Percentiles rank a stretch among this genome's conserved stretches.
These are phyloP conservation scores for Petaurus breviceps DNA, from an alignment of 2,113 vertebrate species.

Conservation along the genomic window DNA sequence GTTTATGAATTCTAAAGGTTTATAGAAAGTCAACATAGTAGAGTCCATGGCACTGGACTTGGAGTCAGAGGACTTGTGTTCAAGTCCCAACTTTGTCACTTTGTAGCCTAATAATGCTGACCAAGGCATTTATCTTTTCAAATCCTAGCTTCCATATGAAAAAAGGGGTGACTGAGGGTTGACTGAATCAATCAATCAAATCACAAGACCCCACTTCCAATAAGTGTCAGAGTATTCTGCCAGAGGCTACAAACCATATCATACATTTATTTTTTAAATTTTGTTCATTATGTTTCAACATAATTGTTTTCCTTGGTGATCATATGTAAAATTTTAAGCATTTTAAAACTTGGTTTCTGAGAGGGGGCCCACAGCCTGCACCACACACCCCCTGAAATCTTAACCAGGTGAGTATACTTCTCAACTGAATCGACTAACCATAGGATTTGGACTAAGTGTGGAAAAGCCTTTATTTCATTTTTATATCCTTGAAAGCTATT, in stretches of 20 bases:
- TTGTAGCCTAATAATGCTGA: background rate
- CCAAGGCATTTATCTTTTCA: background rate
- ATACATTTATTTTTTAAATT: background rate
- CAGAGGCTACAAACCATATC: background rate
- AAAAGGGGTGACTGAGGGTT: background rate
- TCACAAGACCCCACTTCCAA: background rate
- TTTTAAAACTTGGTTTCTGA: background rate
- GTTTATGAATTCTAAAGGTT: constrained; percentile 19
- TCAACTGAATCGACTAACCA: background rate
- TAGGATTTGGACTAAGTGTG: background rate
- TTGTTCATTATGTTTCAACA: background rate
- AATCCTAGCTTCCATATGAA: background rate
- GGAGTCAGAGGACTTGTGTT: background rate
- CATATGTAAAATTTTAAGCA: background rate
- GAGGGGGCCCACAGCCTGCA: background rate
- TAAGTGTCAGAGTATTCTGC: background rate
- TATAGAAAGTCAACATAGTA: background rate
- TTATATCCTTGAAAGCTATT: background rate
- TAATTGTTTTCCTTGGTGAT: background rate
- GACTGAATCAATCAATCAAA: background rate
- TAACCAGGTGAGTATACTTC: background rate
- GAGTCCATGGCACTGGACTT: background rate
- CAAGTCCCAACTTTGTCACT: background rate
- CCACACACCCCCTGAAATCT: background rate
- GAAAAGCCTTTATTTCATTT: background rate